A percentile compares a stretch with the other conserved stretches of the same genome.
These are phyloP conservation scores for Plebejus argus DNA, from an alignment of 2,888 invertebrate species.

Conservation along the genomic window DNA sequence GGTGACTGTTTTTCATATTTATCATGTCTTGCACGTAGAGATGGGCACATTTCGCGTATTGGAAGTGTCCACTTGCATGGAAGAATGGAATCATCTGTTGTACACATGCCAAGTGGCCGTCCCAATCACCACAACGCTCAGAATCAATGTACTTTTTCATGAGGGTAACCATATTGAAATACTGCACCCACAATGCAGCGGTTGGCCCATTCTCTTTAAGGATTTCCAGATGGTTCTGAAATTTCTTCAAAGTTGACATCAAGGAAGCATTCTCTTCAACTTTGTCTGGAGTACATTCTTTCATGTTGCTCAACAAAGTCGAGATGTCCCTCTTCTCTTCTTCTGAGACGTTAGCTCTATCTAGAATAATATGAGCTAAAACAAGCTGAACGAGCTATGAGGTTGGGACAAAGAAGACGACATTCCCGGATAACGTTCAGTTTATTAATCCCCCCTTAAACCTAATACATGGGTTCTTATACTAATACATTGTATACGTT, in stretches of 20 bases:
- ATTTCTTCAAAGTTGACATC: slow-evolving; percentile 38
- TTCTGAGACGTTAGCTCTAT: slow-evolving; percentile 45
- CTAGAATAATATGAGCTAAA: slow-evolving; percentile 36
- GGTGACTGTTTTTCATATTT: slow-evolving; percentile 43
- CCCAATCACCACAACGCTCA: slow-evolving; percentile 26
- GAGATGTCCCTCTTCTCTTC: slow-evolving; percentile 45
- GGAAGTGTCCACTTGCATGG: slow-evolving; percentile 53
- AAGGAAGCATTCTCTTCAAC: slow-evolving; percentile 10
- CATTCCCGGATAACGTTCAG: too few relatives aligned
- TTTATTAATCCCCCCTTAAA: too few relatives aligned
- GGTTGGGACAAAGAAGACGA: too few relatives aligned
- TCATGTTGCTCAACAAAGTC: slow-evolving; percentile 35
- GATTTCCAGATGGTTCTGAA: slow-evolving; percentile 44
- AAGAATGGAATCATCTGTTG: slow-evolving; percentile 51
- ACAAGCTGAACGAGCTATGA: slow-evolving; percentile 49
- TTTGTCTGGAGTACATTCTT: slow-evolving; percentile 3
- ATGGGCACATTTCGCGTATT: slow-evolving; percentile 39
- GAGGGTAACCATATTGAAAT: slow-evolving; percentile 49
- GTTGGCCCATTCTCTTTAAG: slow-evolving; percentile 46
- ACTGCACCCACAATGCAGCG: slow-evolving; percentile 52
- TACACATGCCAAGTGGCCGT: slow-evolving; percentile 34
- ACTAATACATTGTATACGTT: too few relatives aligned
- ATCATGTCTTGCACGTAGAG: slow-evolving; percentile 55
- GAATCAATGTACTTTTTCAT: slow-evolving; percentile 19
- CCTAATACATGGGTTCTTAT: too few relatives aligned